Conservation (phyloP, 1,140 invertebrate species). For the Fopius arisanus region DNA sequence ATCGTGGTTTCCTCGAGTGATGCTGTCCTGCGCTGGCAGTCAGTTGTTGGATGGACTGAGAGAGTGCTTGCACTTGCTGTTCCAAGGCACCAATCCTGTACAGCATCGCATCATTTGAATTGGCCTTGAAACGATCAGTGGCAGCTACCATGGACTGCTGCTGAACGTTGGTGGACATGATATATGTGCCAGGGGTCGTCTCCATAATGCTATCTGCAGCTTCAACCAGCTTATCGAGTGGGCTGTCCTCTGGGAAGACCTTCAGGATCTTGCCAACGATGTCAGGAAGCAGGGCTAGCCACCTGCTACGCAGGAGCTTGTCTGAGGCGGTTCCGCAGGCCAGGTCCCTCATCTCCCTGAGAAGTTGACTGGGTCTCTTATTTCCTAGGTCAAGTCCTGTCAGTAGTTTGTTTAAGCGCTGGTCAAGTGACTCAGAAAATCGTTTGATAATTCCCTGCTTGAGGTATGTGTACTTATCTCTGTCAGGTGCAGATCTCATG, state of each 20-base stretch:
- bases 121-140: not conserved
- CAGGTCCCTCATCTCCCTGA: conserved; percentile 37
- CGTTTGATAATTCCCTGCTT: conserved; percentile 33
- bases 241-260: not conserved
- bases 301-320: conserved; percentile 33
- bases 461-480: conserved; percentile 27
- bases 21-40: not conserved
- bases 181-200: not conserved
- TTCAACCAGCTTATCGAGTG: conserved; percentile 18
- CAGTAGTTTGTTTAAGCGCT: conserved; percentile 42
- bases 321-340: conserved; percentile 30
- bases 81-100: too few relatives aligned
- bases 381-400: conserved; percentile 42
- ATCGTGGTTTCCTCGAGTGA: not conserved
- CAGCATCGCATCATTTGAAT: not conserved
- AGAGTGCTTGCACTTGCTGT: too few relatives aligned
- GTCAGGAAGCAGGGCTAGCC: conserved; percentile 37
- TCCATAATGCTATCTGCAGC: conserved; percentile 24
- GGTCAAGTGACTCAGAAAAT: conserved; percentile 38
- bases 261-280: conserved; percentile 12
- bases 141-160: not conserved
- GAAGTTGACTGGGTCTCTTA: conserved; percentile 41
- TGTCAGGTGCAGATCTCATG: conserved; percentile 18
- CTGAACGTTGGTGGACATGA: not conserved
- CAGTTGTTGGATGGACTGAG: too few relatives aligned